Evolutionary conservation across 2,888 invertebrate genomes (phyloP), one percentile per base, ranked within the genome.

Genomic region (Deilephila elpenor): DNA sequence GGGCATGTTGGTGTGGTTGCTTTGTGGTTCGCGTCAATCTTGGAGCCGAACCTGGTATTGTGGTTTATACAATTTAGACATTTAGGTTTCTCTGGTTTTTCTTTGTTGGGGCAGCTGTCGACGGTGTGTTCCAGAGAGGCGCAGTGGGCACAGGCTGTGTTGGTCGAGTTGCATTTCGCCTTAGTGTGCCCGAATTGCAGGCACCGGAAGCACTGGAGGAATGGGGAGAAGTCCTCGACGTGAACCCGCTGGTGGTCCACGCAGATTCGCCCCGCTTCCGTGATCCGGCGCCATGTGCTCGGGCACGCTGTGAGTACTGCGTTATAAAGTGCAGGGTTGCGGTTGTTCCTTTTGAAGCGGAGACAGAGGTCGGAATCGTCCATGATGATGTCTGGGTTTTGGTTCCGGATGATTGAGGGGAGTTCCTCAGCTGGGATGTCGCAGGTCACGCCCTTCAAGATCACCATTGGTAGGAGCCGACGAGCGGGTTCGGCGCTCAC

Each of bases 41-140:
- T 71, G 7, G 17, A 59, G 8, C 32, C 59, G n/a, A 19, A 56
- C 44, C 62, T 74, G 0, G 61, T 64, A n/a, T 70, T 72, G 34
- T 61, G 7, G 8, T 19, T n/a, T n/a, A 32, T 44, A 72, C 76
- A 81, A 56, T 81, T 79, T 32, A 53, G 34, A 34, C 79, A 81
- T 0, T 59, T 29, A 0, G 37, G 20, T 53, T 53, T 53, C 2
- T 17, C 53, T 5, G 14, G 14, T 11, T 17, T 53, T 19, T 53
- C 53, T 3, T 17, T 19, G 3, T 11, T 53, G 19, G 53, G 53
- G 53, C 19, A 53, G 11, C 59, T 8, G 17, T 53, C 17, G 1
- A 4, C 19, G 19, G 19, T 53, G 19, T 53, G 37, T 19, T 53
- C 19, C 1, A 19, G 25, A 1, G 25, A 25, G 25, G 25, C 25